Evolutionary conservation across 2,113 vertebrate genomes (phyloP), one percentile per base, ranked within the genome.

Genomic region (Hepsetus odoe): DNA sequence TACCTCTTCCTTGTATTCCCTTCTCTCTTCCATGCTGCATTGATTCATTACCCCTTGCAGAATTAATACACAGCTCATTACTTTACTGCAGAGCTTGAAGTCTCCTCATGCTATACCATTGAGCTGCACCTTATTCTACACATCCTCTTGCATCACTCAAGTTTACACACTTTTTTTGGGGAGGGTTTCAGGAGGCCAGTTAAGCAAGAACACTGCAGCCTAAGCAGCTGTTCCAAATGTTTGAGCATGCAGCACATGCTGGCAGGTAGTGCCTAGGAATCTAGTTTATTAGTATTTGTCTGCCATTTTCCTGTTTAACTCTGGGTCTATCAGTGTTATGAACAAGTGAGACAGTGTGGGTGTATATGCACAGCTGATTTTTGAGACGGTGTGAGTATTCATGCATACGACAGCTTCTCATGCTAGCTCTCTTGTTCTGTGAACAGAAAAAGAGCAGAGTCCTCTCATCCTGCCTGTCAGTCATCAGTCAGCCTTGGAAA

Each of bases 381-480:
- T 46, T 55, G 69, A 13, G 30, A 55, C 20, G 28, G 70, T n/a
- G 53, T 32, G 38, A 28, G 13, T 62, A 3, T 65, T 22, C 24
- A 35, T 67, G 26, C n/a, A 44, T 38, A 46, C 24, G 42, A 22
- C 56, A 12, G n/a, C n/a, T n/a, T n/a, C 38, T 33, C 32, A 18
- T 42, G 22, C 44, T 68, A 30, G 53, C 55, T 59, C n/a, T 59
- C 11, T 51, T n/a, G 30, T 30, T 65, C 59, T 65, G 10, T 64
- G 20, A 55, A 71, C 62, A 71, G 40, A 70, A 75, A 35, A 35
- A 24, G 58, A 49, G 35, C 59, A 66, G 59, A 72, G 72, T 78
- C 66, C 84, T 85, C 75, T 72, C 38, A 75, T 73, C 81, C 46
- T 72, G 64, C 55, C 18, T 71, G 77, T 77, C 70, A 77, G 58